Percentiles rank a stretch among this genome's conserved stretches.
phyloP scores from a whole-genome alignment of 2,113 vertebrate genomes.

The Cephalopholis sonnerati region DNA sequence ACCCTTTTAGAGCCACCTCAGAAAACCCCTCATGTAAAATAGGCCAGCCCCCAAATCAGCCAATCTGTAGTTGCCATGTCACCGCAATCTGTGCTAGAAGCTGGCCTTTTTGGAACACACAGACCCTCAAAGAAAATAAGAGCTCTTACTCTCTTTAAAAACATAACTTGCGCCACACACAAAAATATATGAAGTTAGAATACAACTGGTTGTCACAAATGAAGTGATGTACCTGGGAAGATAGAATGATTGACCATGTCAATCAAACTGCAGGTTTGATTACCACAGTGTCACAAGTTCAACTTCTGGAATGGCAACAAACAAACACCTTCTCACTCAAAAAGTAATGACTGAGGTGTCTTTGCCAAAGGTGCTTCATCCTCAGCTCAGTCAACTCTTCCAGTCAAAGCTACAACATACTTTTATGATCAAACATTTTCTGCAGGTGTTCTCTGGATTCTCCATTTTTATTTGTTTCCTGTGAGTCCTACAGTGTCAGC shows the following conservation, averaged over 20 bases:
- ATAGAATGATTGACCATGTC: not conserved
- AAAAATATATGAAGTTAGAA: too few species aligned
- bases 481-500: not conserved
- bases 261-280: not conserved
- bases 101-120: too few species aligned
- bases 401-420: not conserved
- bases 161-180: too few species aligned
- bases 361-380: not conserved
- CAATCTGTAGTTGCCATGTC: too few species aligned
- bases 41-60: too few species aligned
- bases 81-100: too few species aligned
- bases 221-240: not conserved
- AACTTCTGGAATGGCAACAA: conserved; percentile 1
- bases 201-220: not conserved
- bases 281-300: not conserved
- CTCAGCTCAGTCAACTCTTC: not conserved
- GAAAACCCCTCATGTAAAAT: too few species aligned
- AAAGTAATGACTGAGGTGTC: too few species aligned
- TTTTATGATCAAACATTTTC: not conserved
- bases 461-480: not conserved
- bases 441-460: not conserved
- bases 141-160: too few species aligned
- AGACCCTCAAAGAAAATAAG: too few species aligned
- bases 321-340: not conserved
- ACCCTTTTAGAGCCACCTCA: too few species aligned